These are phyloP conservation scores for Leistus spinibarbis DNA, from an alignment of 2,888 invertebrate genomes.

Conservation along the genomic window DNA sequence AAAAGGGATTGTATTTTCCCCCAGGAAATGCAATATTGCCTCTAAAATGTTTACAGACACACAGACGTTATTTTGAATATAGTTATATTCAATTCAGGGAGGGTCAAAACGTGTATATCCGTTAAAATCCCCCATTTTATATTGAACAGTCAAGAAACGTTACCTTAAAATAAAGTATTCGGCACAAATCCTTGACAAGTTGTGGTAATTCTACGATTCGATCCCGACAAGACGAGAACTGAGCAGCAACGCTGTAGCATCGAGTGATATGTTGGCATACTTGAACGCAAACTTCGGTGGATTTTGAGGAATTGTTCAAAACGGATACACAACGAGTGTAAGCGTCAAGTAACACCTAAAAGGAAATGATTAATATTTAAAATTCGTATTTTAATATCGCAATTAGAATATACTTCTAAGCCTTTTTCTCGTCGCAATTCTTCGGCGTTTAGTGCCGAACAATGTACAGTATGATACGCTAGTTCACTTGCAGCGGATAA, in stretches of 20 bases:
- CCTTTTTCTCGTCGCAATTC: conserved; percentile 94
- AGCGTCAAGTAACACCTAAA: conserved; percentile 81
- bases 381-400: not conserved
- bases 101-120: too few species aligned
- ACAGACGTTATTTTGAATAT: too few species aligned
- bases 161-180: conserved; percentile 87
- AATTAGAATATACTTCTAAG: conserved; percentile 67
- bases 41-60: too few species aligned
- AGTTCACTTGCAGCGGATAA: conserved; percentile 92
- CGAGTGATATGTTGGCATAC: conserved; percentile 91
- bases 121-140: too few species aligned
- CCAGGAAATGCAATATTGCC: too few species aligned
- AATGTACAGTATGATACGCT: conserved; percentile 94
- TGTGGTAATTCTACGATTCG: conserved; percentile 86
- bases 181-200: conserved; percentile 83
- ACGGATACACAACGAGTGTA: conserved; percentile 94
- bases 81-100: too few species aligned
- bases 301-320: conserved; percentile 76
- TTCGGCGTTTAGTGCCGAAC: conserved; percentile 97
- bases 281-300: conserved; percentile 81
- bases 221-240: conserved; percentile 89
- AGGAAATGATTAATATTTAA: conserved; percentile 36
- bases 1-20: too few species aligned
- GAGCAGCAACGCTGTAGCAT: conserved; percentile 95
- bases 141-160: too few species aligned